Conservation (phyloP, 1,140 invertebrate genomes). For the Bombus haemorrhoidalis region DNA sequence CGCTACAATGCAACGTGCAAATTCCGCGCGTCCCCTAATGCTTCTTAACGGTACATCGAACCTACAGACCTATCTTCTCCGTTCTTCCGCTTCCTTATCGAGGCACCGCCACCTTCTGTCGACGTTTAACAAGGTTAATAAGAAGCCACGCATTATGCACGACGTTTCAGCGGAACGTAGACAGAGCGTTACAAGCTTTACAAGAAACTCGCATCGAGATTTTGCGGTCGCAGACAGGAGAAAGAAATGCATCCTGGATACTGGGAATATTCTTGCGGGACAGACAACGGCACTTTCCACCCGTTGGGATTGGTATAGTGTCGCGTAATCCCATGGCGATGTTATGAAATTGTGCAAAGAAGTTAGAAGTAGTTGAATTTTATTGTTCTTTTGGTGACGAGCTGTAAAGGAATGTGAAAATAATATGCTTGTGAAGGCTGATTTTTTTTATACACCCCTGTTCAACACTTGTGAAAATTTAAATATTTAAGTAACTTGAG, state of each 20-base stretch:
- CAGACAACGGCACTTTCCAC: background rate
- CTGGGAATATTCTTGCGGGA: background rate
- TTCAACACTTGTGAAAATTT: too few relatives aligned
- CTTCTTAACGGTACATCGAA: slow-evolving; percentile 63
- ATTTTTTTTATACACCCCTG: too few relatives aligned
- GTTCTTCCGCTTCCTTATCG: slow-evolving; percentile 32
- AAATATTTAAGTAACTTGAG: too few relatives aligned
- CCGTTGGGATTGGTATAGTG: background rate
- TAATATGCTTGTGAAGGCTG: too few relatives aligned
- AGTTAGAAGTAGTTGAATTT: background rate
- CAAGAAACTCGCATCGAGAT: background rate
- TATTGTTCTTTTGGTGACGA: background rate
- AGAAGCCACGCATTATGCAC: background rate
- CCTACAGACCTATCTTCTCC: slow-evolving; percentile 60
- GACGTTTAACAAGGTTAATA: background rate
- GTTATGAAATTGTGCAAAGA: background rate
- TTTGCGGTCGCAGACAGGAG: background rate
- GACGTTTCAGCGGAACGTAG: background rate
- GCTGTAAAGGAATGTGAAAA: too few relatives aligned
- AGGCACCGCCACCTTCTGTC: background rate
- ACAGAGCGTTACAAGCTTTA: background rate
- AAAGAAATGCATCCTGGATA: slow-evolving; percentile 1
- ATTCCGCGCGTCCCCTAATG: slow-evolving; percentile 55
- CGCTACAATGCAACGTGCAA: slow-evolving; percentile 54
- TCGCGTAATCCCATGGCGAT: background rate